Evolutionary conservation across 2,888 invertebrate genomes (phyloP).

Genomic region (Plagodis dolabraria): DNA sequence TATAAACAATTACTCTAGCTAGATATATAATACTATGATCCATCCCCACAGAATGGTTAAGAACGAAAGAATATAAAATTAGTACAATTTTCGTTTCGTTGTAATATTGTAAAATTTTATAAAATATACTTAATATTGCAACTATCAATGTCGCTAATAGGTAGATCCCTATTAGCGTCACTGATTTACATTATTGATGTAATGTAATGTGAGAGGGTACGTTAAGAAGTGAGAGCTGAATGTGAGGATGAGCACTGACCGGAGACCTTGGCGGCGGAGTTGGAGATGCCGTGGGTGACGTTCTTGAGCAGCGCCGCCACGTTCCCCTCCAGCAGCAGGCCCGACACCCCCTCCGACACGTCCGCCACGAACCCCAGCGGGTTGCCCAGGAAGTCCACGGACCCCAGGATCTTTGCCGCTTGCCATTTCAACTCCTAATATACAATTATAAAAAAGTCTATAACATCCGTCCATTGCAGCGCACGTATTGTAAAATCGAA

Average conservation of each 20-base stretch:
- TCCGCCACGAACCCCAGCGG: slow-evolving; percentile 98
- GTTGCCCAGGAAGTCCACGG: slow-evolving; percentile 99
- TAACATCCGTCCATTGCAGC: background rate
- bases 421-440: slow-evolving; percentile 95
- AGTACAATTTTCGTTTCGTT: too few relatives aligned
- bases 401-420: slow-evolving; percentile 97
- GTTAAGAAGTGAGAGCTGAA: too few relatives aligned
- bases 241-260: slow-evolving; percentile 54
- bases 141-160: too few relatives aligned
- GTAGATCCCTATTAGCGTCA: too few relatives aligned
- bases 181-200: too few relatives aligned
- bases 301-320: slow-evolving; percentile 96
- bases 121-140: too few relatives aligned
- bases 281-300: slow-evolving; percentile 98
- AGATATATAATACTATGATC: too few relatives aligned
- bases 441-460: background rate
- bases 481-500: background rate
- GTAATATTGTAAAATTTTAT: too few relatives aligned
- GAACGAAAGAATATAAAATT: too few relatives aligned
- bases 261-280: slow-evolving; percentile 95
- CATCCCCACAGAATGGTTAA: too few relatives aligned
- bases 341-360: slow-evolving; percentile 97
- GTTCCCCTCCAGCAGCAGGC: slow-evolving; percentile 96
- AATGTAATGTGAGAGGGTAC: too few relatives aligned
- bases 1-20: too few relatives aligned